Conservation (phyloP, 2,797 vertebrate genomes). For the Nothura maculosa region DNA sequence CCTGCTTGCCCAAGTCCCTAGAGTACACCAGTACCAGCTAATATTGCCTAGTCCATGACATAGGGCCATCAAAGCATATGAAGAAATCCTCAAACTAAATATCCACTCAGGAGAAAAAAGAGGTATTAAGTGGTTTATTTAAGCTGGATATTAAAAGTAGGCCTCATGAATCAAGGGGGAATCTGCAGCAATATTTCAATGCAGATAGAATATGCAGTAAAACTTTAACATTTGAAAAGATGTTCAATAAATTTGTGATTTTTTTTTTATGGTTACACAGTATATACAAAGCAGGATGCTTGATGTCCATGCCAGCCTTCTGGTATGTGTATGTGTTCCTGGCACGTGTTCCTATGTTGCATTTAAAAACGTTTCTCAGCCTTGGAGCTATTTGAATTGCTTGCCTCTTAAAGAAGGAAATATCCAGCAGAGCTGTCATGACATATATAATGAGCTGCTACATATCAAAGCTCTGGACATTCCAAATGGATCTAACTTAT, state of each 20-base stretch:
- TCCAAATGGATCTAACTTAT: neutral
- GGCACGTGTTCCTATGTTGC: neutral
- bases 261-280: neutral
- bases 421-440: neutral
- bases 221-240: neutral
- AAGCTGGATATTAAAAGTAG: neutral
- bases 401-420: conserved; percentile 34
- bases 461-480: neutral
- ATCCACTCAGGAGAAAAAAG: accelerated
- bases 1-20: neutral
- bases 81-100: neutral
- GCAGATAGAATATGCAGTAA: neutral
- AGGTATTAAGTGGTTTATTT: neutral
- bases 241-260: neutral
- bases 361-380: neutral
- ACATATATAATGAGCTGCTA: neutral
- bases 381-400: conserved; percentile 30
- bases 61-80: neutral
- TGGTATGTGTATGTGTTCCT: neutral
- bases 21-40: neutral
- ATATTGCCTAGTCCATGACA: neutral
- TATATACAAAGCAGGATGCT: neutral
- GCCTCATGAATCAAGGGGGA: neutral
- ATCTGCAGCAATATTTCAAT: neutral
- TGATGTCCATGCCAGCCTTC: neutral